Evolutionary conservation across 2,797 vertebrate genomes (phyloP).

Genomic region (Tachyglossus aculeatus): DNA sequence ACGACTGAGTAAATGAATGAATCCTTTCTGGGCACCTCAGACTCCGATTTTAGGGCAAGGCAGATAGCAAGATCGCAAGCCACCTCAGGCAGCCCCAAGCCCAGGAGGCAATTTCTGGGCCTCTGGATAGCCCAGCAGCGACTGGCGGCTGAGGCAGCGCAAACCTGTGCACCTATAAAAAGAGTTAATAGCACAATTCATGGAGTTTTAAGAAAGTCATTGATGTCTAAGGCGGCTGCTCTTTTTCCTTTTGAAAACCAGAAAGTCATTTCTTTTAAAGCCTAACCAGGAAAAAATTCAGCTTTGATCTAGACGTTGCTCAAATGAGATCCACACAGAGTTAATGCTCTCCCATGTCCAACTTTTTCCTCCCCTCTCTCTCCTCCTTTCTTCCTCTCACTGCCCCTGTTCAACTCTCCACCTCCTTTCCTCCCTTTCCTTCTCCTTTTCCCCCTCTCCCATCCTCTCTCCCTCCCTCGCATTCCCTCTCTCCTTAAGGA

Average conservation of each 20-base stretch:
- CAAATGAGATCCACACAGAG: slow-evolving; percentile 70
- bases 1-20: too few species aligned
- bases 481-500: slow-evolving; percentile 32
- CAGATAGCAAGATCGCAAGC: slow-evolving; percentile 21
- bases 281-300: slow-evolving; percentile 67
- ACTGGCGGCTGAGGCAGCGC: too few species aligned
- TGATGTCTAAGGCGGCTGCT: slow-evolving; percentile 75
- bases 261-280: slow-evolving; percentile 68
- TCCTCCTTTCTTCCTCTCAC: not conserved
- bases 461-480: slow-evolving; percentile 3
- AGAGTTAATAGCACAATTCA: slow-evolving; percentile 72
- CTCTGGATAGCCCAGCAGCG: too few species aligned
- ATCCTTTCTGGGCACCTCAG: slow-evolving; percentile 18
- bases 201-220: slow-evolving; percentile 72
- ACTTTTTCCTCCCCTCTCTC: slow-evolving; percentile 2
- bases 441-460: too few species aligned
- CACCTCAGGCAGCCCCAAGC: too few species aligned
- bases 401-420: too few species aligned
- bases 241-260: slow-evolving; percentile 75
- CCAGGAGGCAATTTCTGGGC: too few species aligned
- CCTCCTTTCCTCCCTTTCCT: slow-evolving; percentile 8
- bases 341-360: slow-evolving; percentile 63
- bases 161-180: slow-evolving; percentile 54
- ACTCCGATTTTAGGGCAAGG: not conserved
- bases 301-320: slow-evolving; percentile 77